Evolutionary conservation across 2,113 vertebrate genomes (phyloP), one percentile per base, ranked within the genome.

Genomic region (Trochalopteron elliotii): DNA sequence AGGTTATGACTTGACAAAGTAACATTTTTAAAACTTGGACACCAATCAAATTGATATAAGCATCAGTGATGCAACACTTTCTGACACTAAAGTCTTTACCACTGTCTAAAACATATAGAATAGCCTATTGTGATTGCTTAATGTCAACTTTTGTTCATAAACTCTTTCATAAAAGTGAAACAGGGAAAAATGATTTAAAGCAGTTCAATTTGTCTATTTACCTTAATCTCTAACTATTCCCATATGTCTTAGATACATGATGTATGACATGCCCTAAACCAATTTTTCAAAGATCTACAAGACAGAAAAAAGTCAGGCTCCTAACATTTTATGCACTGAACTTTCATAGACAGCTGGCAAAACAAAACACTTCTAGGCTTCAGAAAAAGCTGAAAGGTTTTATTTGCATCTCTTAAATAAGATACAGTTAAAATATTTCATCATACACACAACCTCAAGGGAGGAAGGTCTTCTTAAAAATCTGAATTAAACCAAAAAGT

Each of bases 71-170:
- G 97, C 98, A 98, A 98, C 98, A 96, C 97, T 97, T 96, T 97
- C 85, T 98, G 98, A 98, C 98, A 98, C 97, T 98, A 98, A 98
- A 97, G 97, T 98, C 97, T 98, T 98, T 98, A 98, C 97, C 94
- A 97, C 97, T 97, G 97, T 97, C 98, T 97, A 98, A 98, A 98
- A 98, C 96, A 95, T 98, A 98, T 97, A 98, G 97, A 97, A 97
- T 97, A 98, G 91, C 97, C 97, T 75, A 97, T 97, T 98, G 97
- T 97, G 97, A 98, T 98, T 97, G 96, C 95, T 98, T 98, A 98
- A 98, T 31, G 98, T 98, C 98, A 98, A 96, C 97, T 98, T 97
- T 96, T 97, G 98, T 98, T 98, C 97, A 97, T 97, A 97, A 98
- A 95, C 97, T 98, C 98, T 97, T 98, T 98, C 96, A 98, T 98